Percentiles rank a stretch among this genome's conserved stretches.
Evolutionary conservation across 2,888 invertebrate species (phyloP).

Genomic region (Aphidius colemani): DNA sequence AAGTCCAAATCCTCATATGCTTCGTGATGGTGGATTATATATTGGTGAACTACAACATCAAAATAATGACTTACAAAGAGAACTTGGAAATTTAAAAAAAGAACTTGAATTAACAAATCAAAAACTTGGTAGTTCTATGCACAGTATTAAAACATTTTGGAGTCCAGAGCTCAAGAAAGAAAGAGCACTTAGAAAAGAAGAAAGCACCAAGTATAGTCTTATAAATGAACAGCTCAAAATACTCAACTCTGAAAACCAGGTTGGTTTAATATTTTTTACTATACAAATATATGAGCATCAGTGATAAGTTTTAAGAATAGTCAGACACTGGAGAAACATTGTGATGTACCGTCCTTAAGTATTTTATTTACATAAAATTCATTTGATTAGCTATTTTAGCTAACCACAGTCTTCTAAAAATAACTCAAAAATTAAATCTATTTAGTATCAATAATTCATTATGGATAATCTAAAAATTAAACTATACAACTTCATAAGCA

Average conservation of each 20-base stretch:
- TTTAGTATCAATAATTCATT: no score
- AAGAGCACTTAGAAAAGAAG: constrained; percentile 93
- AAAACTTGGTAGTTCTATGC: constrained; percentile 98
- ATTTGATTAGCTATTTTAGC: no score
- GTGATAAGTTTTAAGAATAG: no score
- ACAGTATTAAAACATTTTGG: constrained; percentile 99
- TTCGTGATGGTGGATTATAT: constrained; percentile 70
- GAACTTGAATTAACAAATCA: constrained; percentile 95
- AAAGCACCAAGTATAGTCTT: constrained; percentile 94
- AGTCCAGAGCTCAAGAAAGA: constrained; percentile 99
- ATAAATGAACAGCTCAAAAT: constrained; percentile 96
- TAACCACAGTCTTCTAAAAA: no score
- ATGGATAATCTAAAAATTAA: no score
- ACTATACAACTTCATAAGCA: no score
- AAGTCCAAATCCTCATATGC: constrained; percentile 71
- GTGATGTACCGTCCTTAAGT: no score
- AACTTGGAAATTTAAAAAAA: constrained; percentile 88
- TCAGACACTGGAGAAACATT: no score
- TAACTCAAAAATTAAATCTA: no score
- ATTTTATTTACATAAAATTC: no score
- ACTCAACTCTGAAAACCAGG: constrained; percentile 96
- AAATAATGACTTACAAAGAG: constrained; percentile 92
- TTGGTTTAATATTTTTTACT: constrained; percentile 55
- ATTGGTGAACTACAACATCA: constrained; percentile 89
- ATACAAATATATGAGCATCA: no score